A percentile compares a stretch with the other conserved stretches of the same genome.
phyloP scores from a whole-genome alignment of 2,113 vertebrate species.

The Oostethus manadensis region DNA sequence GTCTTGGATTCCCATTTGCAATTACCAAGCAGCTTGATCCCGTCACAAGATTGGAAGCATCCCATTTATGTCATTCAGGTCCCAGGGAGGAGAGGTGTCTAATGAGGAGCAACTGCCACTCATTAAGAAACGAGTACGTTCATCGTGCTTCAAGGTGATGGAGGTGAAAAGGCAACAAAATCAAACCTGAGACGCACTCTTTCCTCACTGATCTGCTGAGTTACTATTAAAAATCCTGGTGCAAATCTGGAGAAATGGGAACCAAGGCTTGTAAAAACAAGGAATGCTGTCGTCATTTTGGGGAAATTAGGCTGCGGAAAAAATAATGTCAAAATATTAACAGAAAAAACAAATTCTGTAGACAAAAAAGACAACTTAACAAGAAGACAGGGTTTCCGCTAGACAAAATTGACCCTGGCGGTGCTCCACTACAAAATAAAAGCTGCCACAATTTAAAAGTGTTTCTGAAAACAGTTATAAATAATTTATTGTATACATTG shows the following conservation, averaged over 20 bases:
- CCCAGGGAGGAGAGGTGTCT: conserved; percentile 53
- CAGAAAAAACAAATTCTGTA: too few relatives aligned
- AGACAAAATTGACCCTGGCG: too few relatives aligned
- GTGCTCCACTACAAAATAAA: too few relatives aligned
- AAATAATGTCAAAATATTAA: too few relatives aligned
- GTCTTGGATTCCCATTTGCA: conserved; percentile 56
- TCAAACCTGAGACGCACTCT: neutral
- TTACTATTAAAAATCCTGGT: neutral
- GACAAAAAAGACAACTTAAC: too few relatives aligned
- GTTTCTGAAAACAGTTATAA: too few relatives aligned
- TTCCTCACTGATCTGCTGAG: neutral
- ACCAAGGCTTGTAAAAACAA: too few relatives aligned
- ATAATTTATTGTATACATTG: too few relatives aligned
- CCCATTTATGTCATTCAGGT: conserved; percentile 56
- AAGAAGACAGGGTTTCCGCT: too few relatives aligned
- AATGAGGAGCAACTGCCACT: conserved; percentile 52
- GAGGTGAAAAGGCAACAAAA: conserved; percentile 12
- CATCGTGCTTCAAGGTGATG: conserved; percentile 46
- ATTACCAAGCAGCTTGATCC: conserved; percentile 58
- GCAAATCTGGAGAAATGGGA: neutral
- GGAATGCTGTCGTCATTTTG: too few relatives aligned
- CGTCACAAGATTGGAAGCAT: conserved; percentile 61
- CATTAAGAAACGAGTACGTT: conserved; percentile 53
- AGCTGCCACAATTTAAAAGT: too few relatives aligned
- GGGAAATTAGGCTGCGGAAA: too few relatives aligned